phyloP scores from a whole-genome alignment of 1,140 invertebrate species.

The Epicauta chinensis region DNA sequence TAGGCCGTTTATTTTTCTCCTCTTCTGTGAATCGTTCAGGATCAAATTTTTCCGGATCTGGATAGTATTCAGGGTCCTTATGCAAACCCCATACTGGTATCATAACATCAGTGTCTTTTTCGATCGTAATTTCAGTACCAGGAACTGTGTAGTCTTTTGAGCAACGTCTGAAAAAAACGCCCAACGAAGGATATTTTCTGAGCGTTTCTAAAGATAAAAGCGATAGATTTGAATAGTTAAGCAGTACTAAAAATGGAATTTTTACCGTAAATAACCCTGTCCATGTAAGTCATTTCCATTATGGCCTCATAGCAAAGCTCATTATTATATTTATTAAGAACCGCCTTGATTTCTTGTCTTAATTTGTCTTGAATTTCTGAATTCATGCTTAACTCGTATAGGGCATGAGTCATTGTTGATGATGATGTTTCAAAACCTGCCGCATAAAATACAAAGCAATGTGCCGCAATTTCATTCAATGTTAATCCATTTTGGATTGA shows the following conservation, averaged over 20 bases:
- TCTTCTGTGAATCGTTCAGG: constrained; percentile 59
- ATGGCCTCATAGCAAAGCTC: constrained; percentile 21
- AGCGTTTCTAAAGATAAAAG: too few species aligned
- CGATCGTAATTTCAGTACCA: constrained; percentile 4
- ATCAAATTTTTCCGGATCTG: constrained; percentile 59
- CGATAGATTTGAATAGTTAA: neutral
- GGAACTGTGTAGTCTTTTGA: too few species aligned
- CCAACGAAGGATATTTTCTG: too few species aligned
- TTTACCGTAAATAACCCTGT: constrained; percentile 22
- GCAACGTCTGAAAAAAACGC: too few species aligned
- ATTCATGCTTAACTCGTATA: constrained; percentile 46
- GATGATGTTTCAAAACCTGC: constrained; percentile 52
- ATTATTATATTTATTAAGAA: constrained; percentile 14
- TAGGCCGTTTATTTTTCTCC: constrained; percentile 32
- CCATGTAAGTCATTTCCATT: too few species aligned
- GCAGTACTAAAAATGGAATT: constrained; percentile 2
- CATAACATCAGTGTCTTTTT: constrained; percentile 52
- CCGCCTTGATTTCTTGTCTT: constrained; percentile 17
- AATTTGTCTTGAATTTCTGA: constrained; percentile 21
- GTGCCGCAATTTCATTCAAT: too few species aligned
- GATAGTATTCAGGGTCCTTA: too few species aligned
- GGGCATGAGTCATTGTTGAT: constrained; percentile 43
- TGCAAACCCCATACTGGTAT: constrained; percentile 55
- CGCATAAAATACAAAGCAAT: constrained; percentile 49
- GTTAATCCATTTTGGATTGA: too few species aligned